Evolutionary conservation across 2,113 vertebrate genomes (phyloP).

Genomic region (Barnardius zonarius): DNA sequence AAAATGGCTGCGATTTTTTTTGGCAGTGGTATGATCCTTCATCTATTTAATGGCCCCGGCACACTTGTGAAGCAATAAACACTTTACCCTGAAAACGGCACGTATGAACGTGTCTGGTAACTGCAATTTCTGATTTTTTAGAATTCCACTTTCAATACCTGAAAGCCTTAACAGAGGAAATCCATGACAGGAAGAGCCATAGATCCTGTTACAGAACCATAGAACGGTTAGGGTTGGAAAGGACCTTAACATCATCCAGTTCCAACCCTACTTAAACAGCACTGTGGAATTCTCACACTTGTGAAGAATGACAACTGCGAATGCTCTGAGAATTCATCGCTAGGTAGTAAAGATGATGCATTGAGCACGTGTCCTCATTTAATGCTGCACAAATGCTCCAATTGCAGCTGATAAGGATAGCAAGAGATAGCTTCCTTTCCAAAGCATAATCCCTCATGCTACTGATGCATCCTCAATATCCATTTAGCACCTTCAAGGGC

Average conservation of each 20-base stretch:
- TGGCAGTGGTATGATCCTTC: background rate
- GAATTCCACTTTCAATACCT: background rate
- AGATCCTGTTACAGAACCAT: background rate
- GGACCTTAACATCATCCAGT: background rate
- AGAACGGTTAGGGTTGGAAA: background rate
- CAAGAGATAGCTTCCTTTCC: background rate
- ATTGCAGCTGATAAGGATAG: background rate
- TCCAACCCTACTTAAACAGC: background rate
- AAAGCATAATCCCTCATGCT: background rate
- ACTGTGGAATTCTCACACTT: background rate
- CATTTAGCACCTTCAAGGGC: background rate
- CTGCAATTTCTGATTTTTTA: background rate
- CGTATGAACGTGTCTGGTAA: rapidly evolving
- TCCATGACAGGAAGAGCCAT: rapidly evolving
- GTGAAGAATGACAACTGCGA: background rate
- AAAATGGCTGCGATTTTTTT: background rate
- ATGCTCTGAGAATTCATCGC: background rate
- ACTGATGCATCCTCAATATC: background rate
- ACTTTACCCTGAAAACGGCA: background rate
- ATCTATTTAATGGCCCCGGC: background rate
- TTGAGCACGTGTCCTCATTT: background rate
- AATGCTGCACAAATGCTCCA: background rate
- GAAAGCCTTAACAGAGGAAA: background rate
- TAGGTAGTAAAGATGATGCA: background rate
- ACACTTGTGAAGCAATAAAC: background rate